These are phyloP conservation scores for Paguma larvata DNA, from an alignment of 2,797 vertebrate genomes.

Conservation along the genomic window DNA sequence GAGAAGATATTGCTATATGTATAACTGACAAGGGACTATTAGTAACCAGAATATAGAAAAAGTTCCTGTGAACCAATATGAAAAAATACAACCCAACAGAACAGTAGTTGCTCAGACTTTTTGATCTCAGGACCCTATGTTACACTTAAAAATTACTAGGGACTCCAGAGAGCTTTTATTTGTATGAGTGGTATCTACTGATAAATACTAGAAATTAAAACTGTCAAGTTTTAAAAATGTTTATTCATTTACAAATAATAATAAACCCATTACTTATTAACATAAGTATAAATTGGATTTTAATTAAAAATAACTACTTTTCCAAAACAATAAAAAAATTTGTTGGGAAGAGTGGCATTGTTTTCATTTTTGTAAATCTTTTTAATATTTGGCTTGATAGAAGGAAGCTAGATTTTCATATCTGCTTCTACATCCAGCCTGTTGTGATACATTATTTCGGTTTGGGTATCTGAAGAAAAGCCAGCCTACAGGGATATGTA, in stretches of 20 bases:
- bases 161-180: not conserved
- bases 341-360: not conserved
- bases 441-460: not conserved
- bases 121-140: not conserved
- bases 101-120: not conserved
- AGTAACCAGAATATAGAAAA: not conserved
- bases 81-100: constrained; percentile 14
- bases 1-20: not conserved
- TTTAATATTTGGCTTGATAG: not conserved
- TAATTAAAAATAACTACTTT: not conserved
- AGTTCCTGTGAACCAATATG: not conserved
- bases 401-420: constrained; percentile 8
- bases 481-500: not conserved
- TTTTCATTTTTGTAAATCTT: not conserved
- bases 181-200: not conserved
- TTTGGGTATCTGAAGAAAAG: not conserved
- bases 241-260: not conserved
- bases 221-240: not conserved
- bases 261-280: not conserved
- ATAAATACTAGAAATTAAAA: not conserved
- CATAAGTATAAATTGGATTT: not conserved
- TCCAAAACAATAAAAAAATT: not conserved
- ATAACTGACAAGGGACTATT: not conserved
- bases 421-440: not conserved
- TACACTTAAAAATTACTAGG: not conserved